Percentiles rank a stretch among this genome's conserved stretches.
Conservation (phyloP, 2,888 invertebrate species). For the Acrobeloides nanus region DNA sequence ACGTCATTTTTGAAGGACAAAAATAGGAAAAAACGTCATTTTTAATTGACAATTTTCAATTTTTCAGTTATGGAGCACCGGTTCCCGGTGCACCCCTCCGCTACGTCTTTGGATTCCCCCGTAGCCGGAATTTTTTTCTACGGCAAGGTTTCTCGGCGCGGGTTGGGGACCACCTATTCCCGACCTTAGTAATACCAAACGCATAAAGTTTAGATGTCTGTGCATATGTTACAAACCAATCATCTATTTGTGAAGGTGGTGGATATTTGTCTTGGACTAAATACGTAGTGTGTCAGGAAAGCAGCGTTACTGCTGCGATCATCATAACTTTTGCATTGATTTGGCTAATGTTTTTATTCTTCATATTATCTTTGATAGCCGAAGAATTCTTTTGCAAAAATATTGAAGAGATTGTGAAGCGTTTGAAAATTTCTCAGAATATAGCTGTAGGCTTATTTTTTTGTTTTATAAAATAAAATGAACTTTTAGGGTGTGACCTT, state of each 20-base stretch:
- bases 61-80: too few relatives aligned
- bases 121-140: too few relatives aligned
- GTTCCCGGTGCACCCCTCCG: too few relatives aligned
- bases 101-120: too few relatives aligned
- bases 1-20: too few relatives aligned
- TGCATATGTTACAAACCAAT: constrained; percentile 26
- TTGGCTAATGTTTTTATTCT: constrained; percentile 26
- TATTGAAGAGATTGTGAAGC: constrained; percentile 56
- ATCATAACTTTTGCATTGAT: constrained; percentile 25
- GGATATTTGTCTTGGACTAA: constrained; percentile 37
- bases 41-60: too few relatives aligned
- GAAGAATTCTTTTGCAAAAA: constrained; percentile 54
- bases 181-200: too few relatives aligned
- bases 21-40: too few relatives aligned
- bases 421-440: constrained; percentile 56
- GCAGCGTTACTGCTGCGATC: constrained; percentile 8
- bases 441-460: too few relatives aligned
- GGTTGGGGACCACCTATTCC: too few relatives aligned
- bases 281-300: constrained; percentile 25
- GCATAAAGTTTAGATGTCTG: constrained; percentile 19
- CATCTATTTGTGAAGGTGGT: constrained; percentile 40
- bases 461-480: too few relatives aligned
- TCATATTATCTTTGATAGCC: constrained; percentile 33
- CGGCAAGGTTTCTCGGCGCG: too few relatives aligned
- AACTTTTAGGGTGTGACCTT: constrained; percentile 69